phyloP scores from a whole-genome alignment of 2,113 vertebrate species.

The Amphiprion ocellaris region DNA sequence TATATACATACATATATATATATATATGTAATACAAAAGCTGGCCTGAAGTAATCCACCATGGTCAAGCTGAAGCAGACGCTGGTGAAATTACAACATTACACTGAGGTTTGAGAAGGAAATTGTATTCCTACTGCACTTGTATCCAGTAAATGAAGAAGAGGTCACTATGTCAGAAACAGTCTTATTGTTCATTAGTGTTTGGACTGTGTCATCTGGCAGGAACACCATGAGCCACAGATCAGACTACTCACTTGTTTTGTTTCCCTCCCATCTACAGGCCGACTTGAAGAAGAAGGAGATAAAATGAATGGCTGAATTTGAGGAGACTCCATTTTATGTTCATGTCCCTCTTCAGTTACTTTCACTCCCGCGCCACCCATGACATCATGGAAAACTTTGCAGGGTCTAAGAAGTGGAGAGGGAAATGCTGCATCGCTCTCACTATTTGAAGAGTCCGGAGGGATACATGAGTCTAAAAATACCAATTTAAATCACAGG shows the following conservation, averaged over 20 bases:
- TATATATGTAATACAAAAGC: too few relatives aligned
- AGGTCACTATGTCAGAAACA: constrained; percentile 34
- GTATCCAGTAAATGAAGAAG: constrained; percentile 29
- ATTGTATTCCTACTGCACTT: constrained; percentile 13
- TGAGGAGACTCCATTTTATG: constrained; percentile 76
- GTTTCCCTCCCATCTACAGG: constrained; percentile 23
- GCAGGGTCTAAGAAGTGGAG: constrained; percentile 59
- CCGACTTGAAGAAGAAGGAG: constrained; percentile 38
- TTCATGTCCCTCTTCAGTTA: constrained; percentile 75
- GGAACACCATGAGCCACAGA: constrained; percentile 33
- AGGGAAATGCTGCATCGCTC: constrained; percentile 75
- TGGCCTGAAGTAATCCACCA: too few relatives aligned
- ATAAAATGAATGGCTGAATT: constrained; percentile 63
- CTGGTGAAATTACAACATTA: not conserved
- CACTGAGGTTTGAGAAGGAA: not conserved
- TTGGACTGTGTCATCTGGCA: constrained; percentile 48
- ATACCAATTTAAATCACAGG: constrained; percentile 91
- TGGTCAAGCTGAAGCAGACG: too few relatives aligned
- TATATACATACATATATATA: too few relatives aligned
- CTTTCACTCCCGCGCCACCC: constrained; percentile 66
- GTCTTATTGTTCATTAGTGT: constrained; percentile 51
- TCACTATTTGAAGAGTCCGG: constrained; percentile 77
- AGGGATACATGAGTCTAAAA: constrained; percentile 93
- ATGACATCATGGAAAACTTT: constrained; percentile 89
- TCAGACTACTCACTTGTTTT: constrained; percentile 41